Evolutionary conservation across 2,888 invertebrate species (phyloP).

Genomic region (Oligia fasciuncula): DNA sequence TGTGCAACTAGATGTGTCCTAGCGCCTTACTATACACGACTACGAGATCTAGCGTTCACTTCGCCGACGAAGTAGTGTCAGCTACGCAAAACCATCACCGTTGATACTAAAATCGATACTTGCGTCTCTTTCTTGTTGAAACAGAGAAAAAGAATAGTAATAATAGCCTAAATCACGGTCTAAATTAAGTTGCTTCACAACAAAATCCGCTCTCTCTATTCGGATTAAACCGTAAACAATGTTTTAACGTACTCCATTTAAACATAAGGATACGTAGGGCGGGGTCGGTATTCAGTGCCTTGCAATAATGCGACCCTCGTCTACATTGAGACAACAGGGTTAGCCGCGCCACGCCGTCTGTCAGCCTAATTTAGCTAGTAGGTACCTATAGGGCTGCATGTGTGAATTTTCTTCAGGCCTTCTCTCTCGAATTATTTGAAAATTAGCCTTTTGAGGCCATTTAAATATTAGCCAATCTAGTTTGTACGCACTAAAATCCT

Average conservation of each 20-base stretch:
- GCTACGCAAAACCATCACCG: neutral
- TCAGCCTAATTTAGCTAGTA: constrained; percentile 25
- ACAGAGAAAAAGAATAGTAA: neutral
- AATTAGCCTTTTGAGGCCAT: neutral
- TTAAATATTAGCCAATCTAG: neutral
- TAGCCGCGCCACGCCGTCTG: constrained; percentile 19
- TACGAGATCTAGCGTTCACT: neutral
- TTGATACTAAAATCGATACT: neutral
- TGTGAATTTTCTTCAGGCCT: constrained; percentile 4
- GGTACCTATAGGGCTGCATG: neutral
- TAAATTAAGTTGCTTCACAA: neutral
- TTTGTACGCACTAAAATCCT: neutral
- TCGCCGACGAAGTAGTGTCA: neutral
- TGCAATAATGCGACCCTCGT: constrained; percentile 50
- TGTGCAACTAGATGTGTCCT: neutral
- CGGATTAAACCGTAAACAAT: constrained; percentile 18
- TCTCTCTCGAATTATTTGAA: neutral
- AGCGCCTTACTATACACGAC: neutral
- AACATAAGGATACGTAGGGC: constrained; percentile 10
- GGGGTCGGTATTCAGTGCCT: constrained; percentile 24
- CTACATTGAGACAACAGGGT: constrained; percentile 51
- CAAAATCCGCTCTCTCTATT: constrained; percentile 10
- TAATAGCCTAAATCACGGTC: neutral
- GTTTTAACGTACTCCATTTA: constrained; percentile 13
- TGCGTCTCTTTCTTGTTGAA: constrained; percentile 1